Evolutionary conservation across 2,113 vertebrate genomes (phyloP).

Genomic region (Datnioides undecimradiatus): DNA sequence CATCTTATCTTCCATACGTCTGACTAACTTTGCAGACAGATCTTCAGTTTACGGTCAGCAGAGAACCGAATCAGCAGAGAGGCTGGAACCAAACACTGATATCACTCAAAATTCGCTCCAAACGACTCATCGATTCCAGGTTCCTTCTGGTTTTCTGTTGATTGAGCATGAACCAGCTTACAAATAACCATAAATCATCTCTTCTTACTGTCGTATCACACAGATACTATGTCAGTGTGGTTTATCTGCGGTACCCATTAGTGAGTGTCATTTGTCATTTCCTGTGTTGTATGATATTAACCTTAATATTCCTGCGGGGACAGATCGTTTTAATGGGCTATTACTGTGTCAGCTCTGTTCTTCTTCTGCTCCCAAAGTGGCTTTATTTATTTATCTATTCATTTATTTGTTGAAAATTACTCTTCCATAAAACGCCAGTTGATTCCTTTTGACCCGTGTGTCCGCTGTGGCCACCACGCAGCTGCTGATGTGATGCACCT

Average conservation of each 20-base stretch:
- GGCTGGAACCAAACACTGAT: not conserved
- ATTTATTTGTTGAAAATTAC: no score
- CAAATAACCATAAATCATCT: not conserved
- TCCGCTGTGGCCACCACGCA: not conserved
- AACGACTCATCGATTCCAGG: not conserved
- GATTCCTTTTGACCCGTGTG: not conserved
- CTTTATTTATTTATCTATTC: not conserved
- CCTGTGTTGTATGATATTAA: not conserved
- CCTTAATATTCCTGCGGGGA: not conserved
- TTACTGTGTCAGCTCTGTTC: not conserved
- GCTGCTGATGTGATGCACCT: conserved; percentile 12
- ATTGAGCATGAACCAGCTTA: not conserved
- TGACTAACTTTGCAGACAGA: no score
- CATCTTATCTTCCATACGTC: no score
- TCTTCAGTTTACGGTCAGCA: no score
- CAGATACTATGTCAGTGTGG: not conserved
- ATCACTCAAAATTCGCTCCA: not conserved
- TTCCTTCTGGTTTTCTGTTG: not conserved
- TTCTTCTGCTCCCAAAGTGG: not conserved
- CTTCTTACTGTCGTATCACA: not conserved
- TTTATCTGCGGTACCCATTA: not conserved
- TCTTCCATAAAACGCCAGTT: conserved; percentile 6
- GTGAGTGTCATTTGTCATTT: not conserved
- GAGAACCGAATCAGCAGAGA: no score
- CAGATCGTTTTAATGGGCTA: not conserved